These are phyloP conservation scores for Haemorhous mexicanus DNA, from an alignment of 2,113 vertebrate species.

Conservation along the genomic window DNA sequence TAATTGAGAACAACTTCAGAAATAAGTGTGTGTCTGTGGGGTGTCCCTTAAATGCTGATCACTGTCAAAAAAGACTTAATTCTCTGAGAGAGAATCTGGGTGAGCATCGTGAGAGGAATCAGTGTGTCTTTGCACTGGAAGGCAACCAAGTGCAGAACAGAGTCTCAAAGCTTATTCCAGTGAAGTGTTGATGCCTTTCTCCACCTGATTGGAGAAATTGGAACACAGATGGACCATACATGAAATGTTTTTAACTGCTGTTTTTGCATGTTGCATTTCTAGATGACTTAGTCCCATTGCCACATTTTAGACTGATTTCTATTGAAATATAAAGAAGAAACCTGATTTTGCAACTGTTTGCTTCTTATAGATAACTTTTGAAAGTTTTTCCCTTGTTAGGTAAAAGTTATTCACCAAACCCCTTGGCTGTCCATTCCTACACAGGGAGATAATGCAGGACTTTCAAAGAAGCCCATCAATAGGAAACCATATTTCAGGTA, in stretches of 20 bases:
- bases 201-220: neutral
- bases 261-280: neutral
- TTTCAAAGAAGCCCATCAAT: neutral
- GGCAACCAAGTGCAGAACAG: neutral
- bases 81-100: neutral
- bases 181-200: neutral
- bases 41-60: neutral
- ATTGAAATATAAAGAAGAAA: neutral
- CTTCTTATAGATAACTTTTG: neutral
- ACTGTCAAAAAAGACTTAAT: neutral
- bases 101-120: neutral
- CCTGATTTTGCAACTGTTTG: neutral
- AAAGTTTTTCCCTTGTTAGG: neutral
- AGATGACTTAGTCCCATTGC: neutral
- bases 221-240: fast-evolving
- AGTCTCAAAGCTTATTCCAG: neutral
- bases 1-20: neutral
- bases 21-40: neutral
- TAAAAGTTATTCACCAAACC: neutral
- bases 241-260: neutral
- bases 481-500: neutral
- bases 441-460: neutral
- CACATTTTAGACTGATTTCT: neutral
- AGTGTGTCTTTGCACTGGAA: neutral
- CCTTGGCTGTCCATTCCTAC: neutral